Base-by-base conservation (phyloP, 2,113 vertebrate species). In the Clarias macrocephalus region DNA sequence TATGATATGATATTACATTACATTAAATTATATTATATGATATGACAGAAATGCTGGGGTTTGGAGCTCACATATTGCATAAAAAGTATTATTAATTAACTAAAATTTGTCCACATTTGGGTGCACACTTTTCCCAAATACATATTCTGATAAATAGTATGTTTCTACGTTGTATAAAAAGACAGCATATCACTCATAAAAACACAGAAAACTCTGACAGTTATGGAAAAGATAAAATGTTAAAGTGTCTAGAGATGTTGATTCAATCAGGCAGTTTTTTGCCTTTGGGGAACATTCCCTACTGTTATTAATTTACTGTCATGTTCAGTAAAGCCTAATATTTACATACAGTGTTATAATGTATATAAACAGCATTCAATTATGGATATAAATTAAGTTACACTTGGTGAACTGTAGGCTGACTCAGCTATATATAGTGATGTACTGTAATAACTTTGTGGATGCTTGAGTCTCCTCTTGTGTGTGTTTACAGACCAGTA, bases 131-230 rank as follows among this genome's bases (percentile, higher is more conserved):
- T 87, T 90, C 91, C 73, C 85, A 85, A 86, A 89, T 87, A n/a
- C 80, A 93, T 93, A 91, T 94, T 91, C 93, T 93, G 91, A 87
- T 87, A 90, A 91, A 87, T 79, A 83, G 73, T 91, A 52, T 88
- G 85, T 88, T 91, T 48, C 28, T 54, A 13, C 18, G 65, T 52
- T 70, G 48, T 28, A 15, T 65, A 82, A 60, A 65, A 66, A 54
- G 3, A 83, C 75, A 84, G 33, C 77, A 52, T 48, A 75, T 2
- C 70, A 28, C 57, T 23, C 18, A 1, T 28, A 82, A 79, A 82
- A 33, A 77, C 28, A 82, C 56, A 63, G 7, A 65, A 65, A 54
- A 66, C 8, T 23, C 16, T 37, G 66, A 21, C 23, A 52, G 19
- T 72, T 84, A 52, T 66, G 25, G 3, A 54, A 52, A 72, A 52